A percentile compares a stretch with the other conserved stretches of the same genome.
Conservation (phyloP, 2,113 vertebrate species). For the Rutilus rutilus region DNA sequence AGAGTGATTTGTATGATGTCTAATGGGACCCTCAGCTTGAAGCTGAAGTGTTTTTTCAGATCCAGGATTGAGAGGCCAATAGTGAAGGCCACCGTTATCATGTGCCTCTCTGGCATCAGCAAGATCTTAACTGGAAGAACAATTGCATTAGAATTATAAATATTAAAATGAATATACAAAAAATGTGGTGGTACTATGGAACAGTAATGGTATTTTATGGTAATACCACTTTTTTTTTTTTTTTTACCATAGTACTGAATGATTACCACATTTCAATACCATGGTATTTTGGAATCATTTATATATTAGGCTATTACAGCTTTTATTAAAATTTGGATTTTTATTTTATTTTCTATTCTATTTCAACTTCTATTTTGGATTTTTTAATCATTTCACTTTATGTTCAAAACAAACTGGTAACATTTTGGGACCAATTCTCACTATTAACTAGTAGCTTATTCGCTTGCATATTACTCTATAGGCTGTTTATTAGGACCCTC, state of each 20-base stretch:
- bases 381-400: not conserved
- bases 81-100: constrained; percentile 78
- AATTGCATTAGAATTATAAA: constrained; percentile 1
- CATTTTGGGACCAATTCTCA: too few relatives aligned
- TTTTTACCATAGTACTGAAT: not conserved
- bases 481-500: too few relatives aligned
- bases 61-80: constrained; percentile 71
- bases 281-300: not conserved
- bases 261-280: not conserved
- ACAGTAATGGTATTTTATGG: not conserved
- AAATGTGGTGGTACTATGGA: not conserved
- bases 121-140: constrained; percentile 79
- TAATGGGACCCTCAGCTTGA: constrained; percentile 75
- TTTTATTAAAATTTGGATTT: not conserved
- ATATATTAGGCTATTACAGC: not conserved
- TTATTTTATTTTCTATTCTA: not conserved
- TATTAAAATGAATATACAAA: not conserved
- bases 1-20: constrained; percentile 72
- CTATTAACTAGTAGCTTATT: too few relatives aligned
- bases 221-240: not conserved
- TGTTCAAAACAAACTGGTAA: too few relatives aligned
- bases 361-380: not conserved
- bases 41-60: constrained; percentile 78
- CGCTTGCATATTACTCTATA: too few relatives aligned
- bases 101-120: constrained; percentile 80